These are phyloP conservation scores for Stegostoma tigrinum DNA, from an alignment of 2,113 vertebrate species.

Conservation along the genomic window DNA sequence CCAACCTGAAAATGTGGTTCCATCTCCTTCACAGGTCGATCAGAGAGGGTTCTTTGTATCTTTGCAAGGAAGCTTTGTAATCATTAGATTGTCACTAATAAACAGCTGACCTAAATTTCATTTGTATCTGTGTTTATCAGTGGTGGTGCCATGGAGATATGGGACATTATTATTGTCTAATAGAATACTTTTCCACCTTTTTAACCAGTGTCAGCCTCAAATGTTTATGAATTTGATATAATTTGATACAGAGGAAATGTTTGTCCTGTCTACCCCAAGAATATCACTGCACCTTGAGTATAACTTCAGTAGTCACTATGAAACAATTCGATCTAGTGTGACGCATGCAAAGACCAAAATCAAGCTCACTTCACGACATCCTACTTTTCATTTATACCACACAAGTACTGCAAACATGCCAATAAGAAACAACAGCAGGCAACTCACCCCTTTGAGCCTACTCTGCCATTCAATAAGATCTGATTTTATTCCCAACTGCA, in stretches of 20 bases:
- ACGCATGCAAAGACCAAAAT: background rate
- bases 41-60: too few relatives aligned
- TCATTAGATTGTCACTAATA: background rate
- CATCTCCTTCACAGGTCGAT: too few relatives aligned
- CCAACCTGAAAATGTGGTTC: too few relatives aligned
- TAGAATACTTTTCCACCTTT: background rate
- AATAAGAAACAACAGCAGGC: too few relatives aligned
- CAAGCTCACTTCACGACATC: background rate
- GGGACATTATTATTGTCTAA: background rate
- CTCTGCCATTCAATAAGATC: too few relatives aligned
- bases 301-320: background rate
- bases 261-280: background rate
- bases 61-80: background rate
- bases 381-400: background rate
- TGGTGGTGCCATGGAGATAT: background rate
- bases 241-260: background rate
- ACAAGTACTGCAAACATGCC: background rate
- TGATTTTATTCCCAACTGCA: too few relatives aligned
- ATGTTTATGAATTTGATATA: background rate
- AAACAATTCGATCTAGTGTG: background rate
- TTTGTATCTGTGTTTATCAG: background rate
- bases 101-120: background rate
- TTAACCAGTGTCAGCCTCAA: background rate
- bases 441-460: too few relatives aligned
- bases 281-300: background rate